Conservation (phyloP, 2,888 invertebrate genomes). For the Rotaria socialis region DNA sequence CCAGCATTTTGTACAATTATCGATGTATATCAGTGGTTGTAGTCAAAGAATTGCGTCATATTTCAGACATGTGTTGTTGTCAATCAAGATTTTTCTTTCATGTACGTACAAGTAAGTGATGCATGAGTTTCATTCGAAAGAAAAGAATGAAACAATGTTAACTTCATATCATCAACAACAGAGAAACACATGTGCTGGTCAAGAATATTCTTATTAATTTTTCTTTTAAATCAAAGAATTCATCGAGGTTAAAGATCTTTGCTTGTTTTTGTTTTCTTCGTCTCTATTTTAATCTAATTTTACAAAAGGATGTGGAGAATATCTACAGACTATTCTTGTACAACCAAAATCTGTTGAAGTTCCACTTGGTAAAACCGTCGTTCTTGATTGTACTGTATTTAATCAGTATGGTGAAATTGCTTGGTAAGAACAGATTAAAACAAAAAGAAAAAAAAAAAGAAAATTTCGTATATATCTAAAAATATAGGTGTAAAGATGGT, state of each 20-base stretch:
- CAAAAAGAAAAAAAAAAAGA: background rate
- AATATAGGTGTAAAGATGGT: conserved; percentile 25
- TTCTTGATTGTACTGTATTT: conserved; percentile 37
- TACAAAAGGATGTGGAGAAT: background rate
- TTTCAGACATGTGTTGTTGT: background rate
- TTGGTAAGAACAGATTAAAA: conserved; percentile 24
- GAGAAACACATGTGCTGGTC: background rate
- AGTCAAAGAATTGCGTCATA: background rate
- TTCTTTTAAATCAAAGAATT: background rate
- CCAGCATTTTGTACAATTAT: background rate
- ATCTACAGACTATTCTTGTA: conserved; percentile 6
- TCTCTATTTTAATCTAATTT: background rate
- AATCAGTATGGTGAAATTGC: conserved; percentile 44
- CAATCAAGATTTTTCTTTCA: background rate
- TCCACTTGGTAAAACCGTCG: conserved; percentile 34
- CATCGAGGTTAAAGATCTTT: background rate
- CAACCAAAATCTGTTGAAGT: conserved; percentile 22
- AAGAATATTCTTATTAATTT: background rate
- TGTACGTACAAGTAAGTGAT: background rate
- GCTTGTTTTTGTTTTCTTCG: too few species aligned
- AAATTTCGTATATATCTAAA: background rate
- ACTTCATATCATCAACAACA: background rate
- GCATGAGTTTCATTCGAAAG: background rate
- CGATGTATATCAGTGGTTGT: background rate
- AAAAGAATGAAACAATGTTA: conserved; percentile 13